These are phyloP conservation scores for Oreotrochilus melanogaster DNA, from an alignment of 2,113 vertebrate genomes.

Conservation along the genomic window DNA sequence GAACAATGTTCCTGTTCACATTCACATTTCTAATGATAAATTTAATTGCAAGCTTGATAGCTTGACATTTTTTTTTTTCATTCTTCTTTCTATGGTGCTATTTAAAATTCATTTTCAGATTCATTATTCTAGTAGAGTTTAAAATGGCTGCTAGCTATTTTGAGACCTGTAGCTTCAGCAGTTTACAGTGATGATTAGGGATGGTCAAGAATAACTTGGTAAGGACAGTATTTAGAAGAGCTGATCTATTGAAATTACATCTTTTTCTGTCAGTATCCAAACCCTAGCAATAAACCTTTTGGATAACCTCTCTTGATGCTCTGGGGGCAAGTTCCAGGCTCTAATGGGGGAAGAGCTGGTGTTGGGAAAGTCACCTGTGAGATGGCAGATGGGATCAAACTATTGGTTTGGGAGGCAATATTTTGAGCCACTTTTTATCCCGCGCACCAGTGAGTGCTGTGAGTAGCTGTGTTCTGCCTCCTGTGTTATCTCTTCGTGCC, in stretches of 20 bases:
- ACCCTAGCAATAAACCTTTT: not conserved
- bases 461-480: not conserved
- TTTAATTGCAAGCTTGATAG: conserved; percentile 35
- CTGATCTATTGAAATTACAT: not conserved
- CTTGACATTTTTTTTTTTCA: not conserved
- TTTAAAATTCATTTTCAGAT: conserved; percentile 10
- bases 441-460: accelerated
- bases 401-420: not conserved
- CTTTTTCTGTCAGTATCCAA: not conserved
- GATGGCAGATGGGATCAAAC: accelerated
- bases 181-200: not conserved
- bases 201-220: not conserved
- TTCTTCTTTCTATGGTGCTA: conserved; percentile 6
- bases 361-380: not conserved
- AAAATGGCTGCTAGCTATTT: conserved; percentile 21
- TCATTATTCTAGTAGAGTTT: conserved; percentile 2
- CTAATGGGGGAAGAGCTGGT: not conserved
- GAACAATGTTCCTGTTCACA: not conserved
- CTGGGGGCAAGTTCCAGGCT: not conserved
- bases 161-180: not conserved
- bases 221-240: not conserved
- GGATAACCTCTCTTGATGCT: not conserved
- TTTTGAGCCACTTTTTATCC: not conserved
- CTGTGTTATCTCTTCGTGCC: not conserved
- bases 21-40: conserved; percentile 21